These are phyloP conservation scores for Lindbergichthys nudifrons DNA, from an alignment of 2,797 vertebrate genomes.

Conservation along the genomic window DNA sequence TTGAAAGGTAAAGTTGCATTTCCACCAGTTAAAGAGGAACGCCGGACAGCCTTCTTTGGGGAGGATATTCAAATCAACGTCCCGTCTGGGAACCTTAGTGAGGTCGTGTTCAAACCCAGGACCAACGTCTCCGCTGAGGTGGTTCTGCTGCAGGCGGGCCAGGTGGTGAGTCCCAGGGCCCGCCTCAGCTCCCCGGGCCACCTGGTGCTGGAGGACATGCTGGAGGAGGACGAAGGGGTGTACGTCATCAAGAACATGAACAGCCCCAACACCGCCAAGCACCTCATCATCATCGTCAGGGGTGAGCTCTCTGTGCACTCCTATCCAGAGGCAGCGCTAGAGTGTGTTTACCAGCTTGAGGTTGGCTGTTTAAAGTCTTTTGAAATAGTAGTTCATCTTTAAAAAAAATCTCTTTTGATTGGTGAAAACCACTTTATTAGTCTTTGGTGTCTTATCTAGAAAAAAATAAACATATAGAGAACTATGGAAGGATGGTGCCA, in stretches of 20 bases:
- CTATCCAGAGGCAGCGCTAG: not conserved
- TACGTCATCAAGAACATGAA: slow-evolving; percentile 72
- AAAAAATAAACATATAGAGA: not conserved
- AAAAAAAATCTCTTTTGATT: not conserved
- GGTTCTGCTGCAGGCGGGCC: slow-evolving; percentile 66
- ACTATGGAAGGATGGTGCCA: not conserved
- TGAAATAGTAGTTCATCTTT: no score
- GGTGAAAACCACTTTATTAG: not conserved
- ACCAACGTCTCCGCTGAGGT: slow-evolving; percentile 38
- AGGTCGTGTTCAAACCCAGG: slow-evolving; percentile 77
- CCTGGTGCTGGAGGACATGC: slow-evolving; percentile 81
- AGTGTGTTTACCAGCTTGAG: no score
- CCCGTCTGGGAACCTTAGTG: slow-evolving; percentile 41
- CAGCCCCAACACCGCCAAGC: slow-evolving; percentile 34
- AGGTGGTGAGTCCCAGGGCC: slow-evolving; percentile 25
- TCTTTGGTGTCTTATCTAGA: not conserved
- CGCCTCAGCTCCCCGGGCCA: slow-evolving; percentile 61
- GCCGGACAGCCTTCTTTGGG: slow-evolving; percentile 78
- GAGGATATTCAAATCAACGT: slow-evolving; percentile 81
- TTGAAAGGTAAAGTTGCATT: slow-evolving; percentile 74
- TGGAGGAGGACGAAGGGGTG: slow-evolving; percentile 80
- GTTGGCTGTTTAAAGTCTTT: no score
- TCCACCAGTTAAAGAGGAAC: slow-evolving; percentile 73
- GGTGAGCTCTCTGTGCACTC: slow-evolving; percentile 56
- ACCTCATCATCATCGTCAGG: slow-evolving; percentile 75